These are phyloP conservation scores for Strongylocentrotus purpuratus DNA, from an alignment of 35 echinoderm and acorn worm genomes.

Conservation along the genomic window DNA sequence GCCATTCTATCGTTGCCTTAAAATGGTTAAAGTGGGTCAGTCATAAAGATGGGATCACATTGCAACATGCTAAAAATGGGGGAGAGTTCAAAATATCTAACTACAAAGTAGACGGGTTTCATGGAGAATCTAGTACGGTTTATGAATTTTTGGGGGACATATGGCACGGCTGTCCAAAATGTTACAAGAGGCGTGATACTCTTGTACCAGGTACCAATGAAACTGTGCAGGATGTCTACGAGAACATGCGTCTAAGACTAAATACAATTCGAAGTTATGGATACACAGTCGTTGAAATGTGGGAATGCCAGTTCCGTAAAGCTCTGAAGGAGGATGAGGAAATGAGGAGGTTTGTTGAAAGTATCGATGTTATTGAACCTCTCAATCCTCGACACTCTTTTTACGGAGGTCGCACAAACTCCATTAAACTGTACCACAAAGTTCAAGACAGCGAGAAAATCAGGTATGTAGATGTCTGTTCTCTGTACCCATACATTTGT, in stretches of 20 bases:
- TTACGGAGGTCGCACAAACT: slow-evolving; percentile 75
- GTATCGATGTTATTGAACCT: neutral
- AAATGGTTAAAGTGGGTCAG: slow-evolving; percentile 62
- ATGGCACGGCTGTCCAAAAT: slow-evolving; percentile 63
- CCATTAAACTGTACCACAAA: slow-evolving; percentile 56
- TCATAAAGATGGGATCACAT: slow-evolving; percentile 38
- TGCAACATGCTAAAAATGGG: slow-evolving; percentile 68
- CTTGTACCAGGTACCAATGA: neutral
- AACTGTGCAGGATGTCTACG: slow-evolving; percentile 50
- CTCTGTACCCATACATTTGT: slow-evolving; percentile 42
- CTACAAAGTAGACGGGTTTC: slow-evolving; percentile 63
- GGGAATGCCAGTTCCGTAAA: slow-evolving; percentile 55
- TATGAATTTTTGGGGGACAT: slow-evolving; percentile 60
- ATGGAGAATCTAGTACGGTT: slow-evolving; percentile 1
- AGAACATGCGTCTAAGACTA: neutral
- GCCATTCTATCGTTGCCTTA: slow-evolving; percentile 52
- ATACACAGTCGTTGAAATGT: slow-evolving; percentile 36
- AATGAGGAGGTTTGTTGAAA: neutral
- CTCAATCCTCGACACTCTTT: slow-evolving; percentile 55
- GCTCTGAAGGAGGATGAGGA: neutral
- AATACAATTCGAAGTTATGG: neutral
- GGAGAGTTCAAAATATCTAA: slow-evolving; percentile 51
- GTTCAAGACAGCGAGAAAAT: slow-evolving; percentile 53
- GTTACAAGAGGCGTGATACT: slow-evolving; percentile 45
- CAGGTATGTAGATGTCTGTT: slow-evolving; percentile 59